Base-by-base conservation (phyloP, 2,113 vertebrate genomes). In the Malaclemys terrapin region DNA sequence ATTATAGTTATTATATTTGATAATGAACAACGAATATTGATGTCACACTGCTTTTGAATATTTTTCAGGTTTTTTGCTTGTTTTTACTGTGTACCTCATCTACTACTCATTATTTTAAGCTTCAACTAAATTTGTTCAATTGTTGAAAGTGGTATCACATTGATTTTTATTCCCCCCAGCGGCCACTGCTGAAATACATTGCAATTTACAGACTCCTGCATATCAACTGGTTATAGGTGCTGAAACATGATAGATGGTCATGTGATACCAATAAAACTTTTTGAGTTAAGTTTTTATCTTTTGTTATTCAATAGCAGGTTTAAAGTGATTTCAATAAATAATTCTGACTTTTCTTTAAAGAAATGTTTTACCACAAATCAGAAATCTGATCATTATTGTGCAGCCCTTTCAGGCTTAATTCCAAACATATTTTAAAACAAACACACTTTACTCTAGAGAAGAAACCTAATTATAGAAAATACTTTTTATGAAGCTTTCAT, bases 381-480 rank as follows among this genome's bases (percentile, higher is more conserved):
- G 24, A 80, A 87, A 75, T 80, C 78, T 85, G 85, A 96, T 91
- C 84, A 82, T 88, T 94, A 87, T 56, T 38, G 19, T 0, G 1
- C 20, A 29, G 2, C 10, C 84, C 90, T 96, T 85, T 52, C 78
- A 87, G 53, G 20, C 20, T 56, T 85, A 94, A 94, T 93, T 91
- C 82, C 75, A 96, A 84, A 65, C 42, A 72, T 52, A 11, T 85
- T 90, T 96, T 96, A 95, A 98, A 96, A 96, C 94, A 96, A 96
- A 96, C 83, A 49, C 76, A 89, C 82, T 94, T 95, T 90, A 95
- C 88, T 88, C 93, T 93, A 92, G 93, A 96, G 78, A 47, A 93
- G 65, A 82, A 85, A 87, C 72, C 75, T 96, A 80, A 96, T 80
- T 94, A 92, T 81, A 91, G 35, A 45, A 88, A 84, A 94, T 78